These are phyloP conservation scores for Hirtodrosophila duncani DNA, from an alignment of 2,888 invertebrate genomes.

Conservation along the genomic window DNA sequence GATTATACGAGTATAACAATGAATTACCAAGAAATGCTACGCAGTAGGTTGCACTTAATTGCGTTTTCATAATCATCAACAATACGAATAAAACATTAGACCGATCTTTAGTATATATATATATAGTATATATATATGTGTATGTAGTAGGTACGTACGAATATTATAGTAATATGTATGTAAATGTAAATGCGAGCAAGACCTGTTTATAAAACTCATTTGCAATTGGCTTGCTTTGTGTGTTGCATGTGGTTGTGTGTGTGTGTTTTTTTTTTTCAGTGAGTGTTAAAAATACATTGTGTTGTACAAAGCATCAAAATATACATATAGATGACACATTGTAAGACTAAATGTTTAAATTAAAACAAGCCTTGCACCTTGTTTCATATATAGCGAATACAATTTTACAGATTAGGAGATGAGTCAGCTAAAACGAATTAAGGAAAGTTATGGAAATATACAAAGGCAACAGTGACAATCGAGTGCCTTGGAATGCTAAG, in stretches of 20 bases:
- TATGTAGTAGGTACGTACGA: slow-evolving; percentile 8
- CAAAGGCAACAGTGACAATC: background rate
- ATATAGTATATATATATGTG: slow-evolving; percentile 21
- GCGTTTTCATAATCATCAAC: slow-evolving; percentile 42
- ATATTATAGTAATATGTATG: slow-evolving; percentile 23
- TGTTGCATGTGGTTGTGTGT: too few species aligned
- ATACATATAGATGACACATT: too few species aligned
- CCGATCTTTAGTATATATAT: slow-evolving; percentile 42
- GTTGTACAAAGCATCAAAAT: slow-evolving; percentile 46
- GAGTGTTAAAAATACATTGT: slow-evolving; percentile 5
- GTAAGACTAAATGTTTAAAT: slow-evolving; percentile 13
- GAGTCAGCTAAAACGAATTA: background rate
- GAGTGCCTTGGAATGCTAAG: too few species aligned
- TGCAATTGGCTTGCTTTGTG: slow-evolving; percentile 38
- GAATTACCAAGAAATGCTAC: slow-evolving; percentile 66
- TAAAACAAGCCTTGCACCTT: slow-evolving; percentile 29
- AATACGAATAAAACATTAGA: slow-evolving; percentile 57
- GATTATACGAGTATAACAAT: slow-evolving; percentile 70
- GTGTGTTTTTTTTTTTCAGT: slow-evolving; percentile 26
- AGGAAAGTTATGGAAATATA: background rate
- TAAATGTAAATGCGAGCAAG: slow-evolving; percentile 43
- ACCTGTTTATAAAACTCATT: slow-evolving; percentile 48
- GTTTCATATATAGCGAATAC: slow-evolving; percentile 29
- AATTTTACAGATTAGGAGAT: slow-evolving; percentile 15
- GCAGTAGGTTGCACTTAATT: slow-evolving; percentile 34